phyloP scores from a whole-genome alignment of 2,888 invertebrate species.

The Drosophila peninsularis region DNA sequence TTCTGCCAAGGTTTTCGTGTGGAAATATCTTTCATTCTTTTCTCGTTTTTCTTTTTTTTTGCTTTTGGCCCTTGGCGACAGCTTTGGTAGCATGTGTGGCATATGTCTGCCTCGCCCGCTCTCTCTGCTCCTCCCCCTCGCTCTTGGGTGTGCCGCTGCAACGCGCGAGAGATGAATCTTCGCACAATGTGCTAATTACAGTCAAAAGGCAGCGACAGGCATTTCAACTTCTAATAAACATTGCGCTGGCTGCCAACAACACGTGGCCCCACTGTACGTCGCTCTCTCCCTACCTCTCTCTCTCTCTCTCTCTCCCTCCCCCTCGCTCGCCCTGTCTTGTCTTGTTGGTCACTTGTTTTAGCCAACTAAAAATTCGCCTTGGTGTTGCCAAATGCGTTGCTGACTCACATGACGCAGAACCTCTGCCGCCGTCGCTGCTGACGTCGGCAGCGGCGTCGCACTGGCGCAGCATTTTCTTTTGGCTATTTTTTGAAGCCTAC shows the following conservation, averaged over 20 bases:
- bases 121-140: background rate
- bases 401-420: constrained; percentile 81
- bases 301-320: background rate
- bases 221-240: constrained; percentile 66
- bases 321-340: constrained; percentile 22
- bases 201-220: constrained; percentile 64
- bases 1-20: background rate
- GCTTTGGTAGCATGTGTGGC: constrained; percentile 22
- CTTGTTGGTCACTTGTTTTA: constrained; percentile 56
- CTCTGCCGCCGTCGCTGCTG: constrained; percentile 24
- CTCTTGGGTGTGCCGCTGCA: background rate
- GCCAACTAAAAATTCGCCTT: constrained; percentile 61
- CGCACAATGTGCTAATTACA: constrained; percentile 77
- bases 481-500: constrained; percentile 47
- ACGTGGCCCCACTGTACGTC: constrained; percentile 40
- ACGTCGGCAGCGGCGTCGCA: constrained; percentile 56
- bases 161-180: constrained; percentile 31
- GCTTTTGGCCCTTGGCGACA: constrained; percentile 23
- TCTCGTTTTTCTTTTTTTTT: background rate
- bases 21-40: background rate
- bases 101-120: background rate
- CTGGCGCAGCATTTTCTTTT: constrained; percentile 57
- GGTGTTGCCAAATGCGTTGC: constrained; percentile 74
- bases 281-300: constrained; percentile 1
- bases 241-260: constrained; percentile 47